A percentile compares a stretch with the other conserved stretches of the same genome.
These are phyloP conservation scores for Scytalopus superciliaris DNA, from an alignment of 2,113 vertebrate genomes.

Conservation along the genomic window DNA sequence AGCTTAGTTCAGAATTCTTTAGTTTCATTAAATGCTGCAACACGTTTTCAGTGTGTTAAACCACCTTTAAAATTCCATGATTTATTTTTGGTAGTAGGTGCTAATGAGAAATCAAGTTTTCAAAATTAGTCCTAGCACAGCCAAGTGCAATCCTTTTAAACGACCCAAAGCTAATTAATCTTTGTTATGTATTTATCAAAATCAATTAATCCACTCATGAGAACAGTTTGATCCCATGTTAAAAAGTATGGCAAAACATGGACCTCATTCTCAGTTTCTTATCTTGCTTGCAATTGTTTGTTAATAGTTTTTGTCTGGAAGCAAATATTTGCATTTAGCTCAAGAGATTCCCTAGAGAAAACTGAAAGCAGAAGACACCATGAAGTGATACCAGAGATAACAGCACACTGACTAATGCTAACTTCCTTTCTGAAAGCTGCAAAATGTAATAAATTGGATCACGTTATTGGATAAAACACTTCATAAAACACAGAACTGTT, in stretches of 20 bases:
- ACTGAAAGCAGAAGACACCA: background rate
- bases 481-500: background rate
- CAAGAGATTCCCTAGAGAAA: background rate
- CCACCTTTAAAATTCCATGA: background rate
- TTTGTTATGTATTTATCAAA: background rate
- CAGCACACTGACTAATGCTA: background rate
- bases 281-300: background rate
- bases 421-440: background rate
- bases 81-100: background rate
- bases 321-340: background rate
- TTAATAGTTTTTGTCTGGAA: background rate
- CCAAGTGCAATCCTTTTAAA: background rate
- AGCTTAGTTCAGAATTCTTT: background rate
- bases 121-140: background rate
- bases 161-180: background rate
- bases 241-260: background rate
- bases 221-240: background rate
- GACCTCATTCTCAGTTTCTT: background rate
- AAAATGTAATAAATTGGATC: background rate
- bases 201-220: background rate
- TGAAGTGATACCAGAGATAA: background rate
- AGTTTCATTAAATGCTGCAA: background rate
- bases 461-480: background rate
- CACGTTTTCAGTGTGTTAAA: background rate
- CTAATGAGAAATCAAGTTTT: background rate